Evolutionary conservation across 2,113 vertebrate species (phyloP), one percentile per base, ranked within the genome.

Genomic region (Donacobius atricapilla): DNA sequence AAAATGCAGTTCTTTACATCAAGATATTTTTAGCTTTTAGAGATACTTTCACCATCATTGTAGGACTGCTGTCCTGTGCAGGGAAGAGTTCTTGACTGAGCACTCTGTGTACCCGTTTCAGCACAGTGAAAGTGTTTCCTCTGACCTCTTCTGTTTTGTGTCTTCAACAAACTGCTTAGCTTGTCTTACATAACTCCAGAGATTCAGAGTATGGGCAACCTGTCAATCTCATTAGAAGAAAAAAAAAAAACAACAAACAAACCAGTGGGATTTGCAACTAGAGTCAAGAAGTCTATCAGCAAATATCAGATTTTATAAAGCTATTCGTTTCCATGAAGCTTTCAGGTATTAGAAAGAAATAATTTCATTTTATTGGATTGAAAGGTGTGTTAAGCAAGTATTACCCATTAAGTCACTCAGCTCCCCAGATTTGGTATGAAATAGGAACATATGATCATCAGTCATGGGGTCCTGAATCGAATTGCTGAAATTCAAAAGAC

Each of bases 41-140:
- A 53, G 37, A 54, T 7, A 31, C 42, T 40, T 83, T 35, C 37
- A n/a, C 37, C 10, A 8, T 42, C 33, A 19, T 3, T 39, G 28
- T 28, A 35, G 30, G 23, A 54, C 42, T 83, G 28, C 15, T 64
- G 1, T 35, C 30, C 20, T 45, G 7, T 31, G 24, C 0, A 0
- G n/a, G 48, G 37, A 79, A 48, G 15, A 69, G 31, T 33, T 87
- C 57, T 66, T 77, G 9, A 31, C 68, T 39, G 42, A 53, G 25
- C 25, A 54, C 25, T 51, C 60, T 69, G 16, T 66, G 48, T 65
- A 61, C 20, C 40, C 53, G 18, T 51, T 60, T 71, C 48, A 72
- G 48, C 1, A 0, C 33, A 72, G 50, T 58, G 54, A 19, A 86
- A 83, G 73, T 33, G 22, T 58, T 83, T 93, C 33, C 45, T 90